Conservation (phyloP, 53 echinoderm and acorn worm species). For the Hippasteria phrygiana region DNA sequence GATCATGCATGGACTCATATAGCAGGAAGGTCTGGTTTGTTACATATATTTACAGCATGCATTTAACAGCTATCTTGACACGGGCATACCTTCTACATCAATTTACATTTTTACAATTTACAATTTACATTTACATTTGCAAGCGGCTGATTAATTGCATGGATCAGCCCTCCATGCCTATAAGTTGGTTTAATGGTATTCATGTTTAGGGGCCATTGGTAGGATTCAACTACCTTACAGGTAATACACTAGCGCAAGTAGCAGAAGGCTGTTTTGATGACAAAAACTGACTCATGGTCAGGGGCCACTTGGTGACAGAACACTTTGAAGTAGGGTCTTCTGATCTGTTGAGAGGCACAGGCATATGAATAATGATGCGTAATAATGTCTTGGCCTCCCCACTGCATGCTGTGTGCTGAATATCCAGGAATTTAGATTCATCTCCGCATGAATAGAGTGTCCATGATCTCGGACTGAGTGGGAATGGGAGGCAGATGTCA, state of each 20-base stretch:
- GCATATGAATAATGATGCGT: constrained; percentile 7
- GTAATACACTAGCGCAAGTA: no score
- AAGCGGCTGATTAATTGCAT: no score
- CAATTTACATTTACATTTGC: no score
- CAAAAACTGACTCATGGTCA: constrained; percentile 5
- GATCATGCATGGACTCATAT: no score
- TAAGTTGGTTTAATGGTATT: background rate
- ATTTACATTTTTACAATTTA: no score
- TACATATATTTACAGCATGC: no score
- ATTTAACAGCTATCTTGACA: no score
- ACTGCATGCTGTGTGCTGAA: background rate
- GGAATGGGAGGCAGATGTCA: no score
- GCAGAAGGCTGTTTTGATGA: background rate
- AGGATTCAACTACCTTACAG: background rate
- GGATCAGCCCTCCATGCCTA: background rate
- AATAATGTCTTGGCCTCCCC: constrained; percentile 9
- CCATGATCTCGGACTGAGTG: no score
- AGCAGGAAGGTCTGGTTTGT: no score
- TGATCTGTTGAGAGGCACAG: constrained; percentile 5
- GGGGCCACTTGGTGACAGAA: constrained; percentile 27
- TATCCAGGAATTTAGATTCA: background rate
- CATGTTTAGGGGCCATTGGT: constrained; percentile 26
- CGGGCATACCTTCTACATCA: no score
- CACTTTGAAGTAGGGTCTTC: background rate
- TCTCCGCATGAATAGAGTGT: background rate